Percentiles rank a stretch among this genome's conserved stretches.
Evolutionary conservation across 2,888 invertebrate genomes (phyloP).

Genomic region (Magallana nippona): DNA sequence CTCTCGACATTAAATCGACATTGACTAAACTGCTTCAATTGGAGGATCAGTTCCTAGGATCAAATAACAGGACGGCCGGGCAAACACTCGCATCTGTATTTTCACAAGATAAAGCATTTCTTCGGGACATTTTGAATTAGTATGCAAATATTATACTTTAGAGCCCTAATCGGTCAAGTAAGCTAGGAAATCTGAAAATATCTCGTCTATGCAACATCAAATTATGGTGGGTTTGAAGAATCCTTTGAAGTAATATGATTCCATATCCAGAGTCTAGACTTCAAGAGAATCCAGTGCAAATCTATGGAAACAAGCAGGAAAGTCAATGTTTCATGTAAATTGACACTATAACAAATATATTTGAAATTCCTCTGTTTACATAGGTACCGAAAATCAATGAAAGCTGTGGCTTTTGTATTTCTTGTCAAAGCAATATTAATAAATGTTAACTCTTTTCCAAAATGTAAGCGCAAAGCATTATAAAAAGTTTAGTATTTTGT

Average conservation of each 20-base stretch:
- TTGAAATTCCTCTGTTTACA: constrained; percentile 7
- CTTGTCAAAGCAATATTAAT: not conserved
- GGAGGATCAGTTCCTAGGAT: constrained; percentile 11
- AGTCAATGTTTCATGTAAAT: constrained; percentile 22
- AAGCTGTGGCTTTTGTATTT: not conserved
- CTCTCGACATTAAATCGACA: constrained; percentile 34
- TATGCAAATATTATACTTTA: constrained; percentile 4
- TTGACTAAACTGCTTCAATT: not conserved
- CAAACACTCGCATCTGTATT: constrained; percentile 37
- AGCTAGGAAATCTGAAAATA: constrained; percentile 17
- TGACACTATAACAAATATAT: constrained; percentile 30
- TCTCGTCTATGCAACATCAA: not conserved
- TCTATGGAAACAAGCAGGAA: constrained; percentile 15
- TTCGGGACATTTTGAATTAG: constrained; percentile 36
- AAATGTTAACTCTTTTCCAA: not conserved
- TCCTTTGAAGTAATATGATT: not conserved
- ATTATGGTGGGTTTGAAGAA: not conserved
- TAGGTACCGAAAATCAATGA: constrained; percentile 10
- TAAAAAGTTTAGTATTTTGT: too few relatives aligned
- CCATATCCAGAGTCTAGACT: not conserved
- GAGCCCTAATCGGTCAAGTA: constrained; percentile 31
- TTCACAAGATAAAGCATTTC: constrained; percentile 35
- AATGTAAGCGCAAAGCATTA: not conserved
- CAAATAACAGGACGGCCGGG: constrained; percentile 25
- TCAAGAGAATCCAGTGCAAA: not conserved